Evolutionary conservation across 2,888 invertebrate species (phyloP).

Genomic region (Perdita meconis): DNA sequence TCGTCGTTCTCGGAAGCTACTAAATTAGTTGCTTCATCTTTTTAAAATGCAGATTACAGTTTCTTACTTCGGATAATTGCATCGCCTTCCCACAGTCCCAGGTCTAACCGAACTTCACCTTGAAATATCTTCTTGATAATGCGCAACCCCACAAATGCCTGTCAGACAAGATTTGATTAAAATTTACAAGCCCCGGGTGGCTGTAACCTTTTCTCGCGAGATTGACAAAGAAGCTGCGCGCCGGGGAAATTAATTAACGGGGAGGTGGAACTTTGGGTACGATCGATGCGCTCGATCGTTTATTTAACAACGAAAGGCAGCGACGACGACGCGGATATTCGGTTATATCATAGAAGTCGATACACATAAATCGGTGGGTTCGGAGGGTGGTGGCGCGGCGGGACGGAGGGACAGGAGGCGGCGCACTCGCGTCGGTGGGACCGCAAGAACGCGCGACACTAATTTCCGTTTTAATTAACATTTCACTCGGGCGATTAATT

Average conservation of each 20-base stretch:
- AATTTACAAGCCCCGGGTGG: not conserved
- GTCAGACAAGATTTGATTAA: no score
- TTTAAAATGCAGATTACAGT: no score
- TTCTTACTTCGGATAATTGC: no score
- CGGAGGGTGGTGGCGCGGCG: constrained; percentile 14
- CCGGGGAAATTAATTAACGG: not conserved
- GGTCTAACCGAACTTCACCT: no score
- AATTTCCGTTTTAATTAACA: constrained; percentile 73
- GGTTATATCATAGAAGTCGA: constrained; percentile 17
- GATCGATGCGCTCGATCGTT: constrained; percentile 3
- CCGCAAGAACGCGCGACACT: constrained; percentile 58
- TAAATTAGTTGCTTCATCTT: no score
- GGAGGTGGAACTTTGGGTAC: not conserved
- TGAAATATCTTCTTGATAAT: no score
- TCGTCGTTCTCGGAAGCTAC: no score
- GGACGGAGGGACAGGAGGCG: constrained; percentile 20
- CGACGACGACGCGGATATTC: constrained; percentile 4
- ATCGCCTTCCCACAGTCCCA: no score
- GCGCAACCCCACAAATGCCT: no score
- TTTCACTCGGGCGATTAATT: constrained; percentile 69
- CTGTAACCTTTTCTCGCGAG: not conserved
- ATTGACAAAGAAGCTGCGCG: not conserved
- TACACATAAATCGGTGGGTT: constrained; percentile 36
- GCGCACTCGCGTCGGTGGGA: constrained; percentile 17
- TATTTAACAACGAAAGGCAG: constrained; percentile 23